These are phyloP conservation scores for Calypte anna DNA, from an alignment of 2,113 vertebrate species.

Conservation along the genomic window DNA sequence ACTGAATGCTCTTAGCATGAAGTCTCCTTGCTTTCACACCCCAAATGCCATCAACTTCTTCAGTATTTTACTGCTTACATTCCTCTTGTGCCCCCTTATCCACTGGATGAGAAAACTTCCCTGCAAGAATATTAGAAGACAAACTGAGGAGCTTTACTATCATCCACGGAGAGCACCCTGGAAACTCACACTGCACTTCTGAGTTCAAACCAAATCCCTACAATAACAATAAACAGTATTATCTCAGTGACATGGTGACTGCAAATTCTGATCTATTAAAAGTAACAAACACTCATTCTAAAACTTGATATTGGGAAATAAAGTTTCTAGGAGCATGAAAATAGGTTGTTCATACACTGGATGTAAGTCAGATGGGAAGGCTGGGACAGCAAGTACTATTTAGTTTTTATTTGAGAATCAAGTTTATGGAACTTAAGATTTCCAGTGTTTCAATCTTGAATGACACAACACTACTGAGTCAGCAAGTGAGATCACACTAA, in stretches of 20 bases:
- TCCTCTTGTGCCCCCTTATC: not conserved
- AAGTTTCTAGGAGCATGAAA: not conserved
- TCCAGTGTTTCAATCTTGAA: not conserved
- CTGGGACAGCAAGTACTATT: not conserved
- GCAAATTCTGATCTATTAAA: accelerated
- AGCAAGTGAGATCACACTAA: not conserved
- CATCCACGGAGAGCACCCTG: not conserved
- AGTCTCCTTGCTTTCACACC: not conserved
- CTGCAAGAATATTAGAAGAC: not conserved
- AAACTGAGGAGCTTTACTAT: not conserved
- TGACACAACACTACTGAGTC: not conserved
- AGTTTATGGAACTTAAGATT: not conserved
- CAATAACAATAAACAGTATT: not conserved
- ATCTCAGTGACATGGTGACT: not conserved
- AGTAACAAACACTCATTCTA: not conserved
- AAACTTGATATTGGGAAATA: not conserved
- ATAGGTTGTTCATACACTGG: not conserved
- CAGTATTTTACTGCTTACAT: not conserved
- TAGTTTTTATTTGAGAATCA: not conserved
- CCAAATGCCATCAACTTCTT: not conserved
- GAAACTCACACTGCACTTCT: not conserved
- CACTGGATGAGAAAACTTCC: not conserved
- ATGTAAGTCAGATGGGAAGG: not conserved
- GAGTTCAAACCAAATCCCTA: not conserved
- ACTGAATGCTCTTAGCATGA: not conserved